Base-by-base conservation (phyloP, 2,888 invertebrate species). In the Camponotus fellah region DNA sequence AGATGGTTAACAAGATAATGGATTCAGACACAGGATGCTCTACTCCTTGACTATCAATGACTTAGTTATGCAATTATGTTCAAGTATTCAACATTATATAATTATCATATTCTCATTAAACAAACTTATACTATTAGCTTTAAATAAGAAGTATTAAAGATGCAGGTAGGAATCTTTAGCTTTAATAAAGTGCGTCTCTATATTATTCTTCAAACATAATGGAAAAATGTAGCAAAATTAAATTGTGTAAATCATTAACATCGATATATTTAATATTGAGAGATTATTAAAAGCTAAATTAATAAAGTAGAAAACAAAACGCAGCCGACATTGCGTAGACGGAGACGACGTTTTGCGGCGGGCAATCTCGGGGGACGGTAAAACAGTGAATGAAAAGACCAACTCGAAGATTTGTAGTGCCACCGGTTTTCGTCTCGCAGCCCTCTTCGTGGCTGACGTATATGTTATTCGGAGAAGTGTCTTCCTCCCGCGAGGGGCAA, bases 31-130 rank as follows among this genome's bases (percentile, higher is more conserved):
- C 92, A 93, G 93, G 94, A 93, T 94, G 93, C 92, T 87, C 89
- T 87, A 90, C 92, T 90, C 90, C 91, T 91, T 92, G 94, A 94
- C 93, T 94, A 91, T 93, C 93, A 94, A 94, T 94, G 94, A 93
- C 92, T 92, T 79, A 37, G 60, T 72, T 68, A 58, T n/a, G 53
- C 37, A 64, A n/a, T 56, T 26, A 60, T 32, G 58, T 21, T 56
- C 43, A 69, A 0, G 53, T 69, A 21, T 40, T 46, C 17, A 34
- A 3, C 10, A 3, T 17, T 76, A 56, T 53, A 77, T 69, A 40
- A 26, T 6, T 34, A 72, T 58, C 12, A 34, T 49, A 14, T 71
- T 37, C 26, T 26, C 17, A 56, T 37, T 40, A 26, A 21, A n/a
- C 0, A 10, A 9, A 26, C 14, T 43, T 46, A 46, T 4, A 9